Percentiles rank a stretch among this genome's conserved stretches.
Evolutionary conservation across 2,888 invertebrate species (phyloP).

Genomic region (Drosophila birchii): DNA sequence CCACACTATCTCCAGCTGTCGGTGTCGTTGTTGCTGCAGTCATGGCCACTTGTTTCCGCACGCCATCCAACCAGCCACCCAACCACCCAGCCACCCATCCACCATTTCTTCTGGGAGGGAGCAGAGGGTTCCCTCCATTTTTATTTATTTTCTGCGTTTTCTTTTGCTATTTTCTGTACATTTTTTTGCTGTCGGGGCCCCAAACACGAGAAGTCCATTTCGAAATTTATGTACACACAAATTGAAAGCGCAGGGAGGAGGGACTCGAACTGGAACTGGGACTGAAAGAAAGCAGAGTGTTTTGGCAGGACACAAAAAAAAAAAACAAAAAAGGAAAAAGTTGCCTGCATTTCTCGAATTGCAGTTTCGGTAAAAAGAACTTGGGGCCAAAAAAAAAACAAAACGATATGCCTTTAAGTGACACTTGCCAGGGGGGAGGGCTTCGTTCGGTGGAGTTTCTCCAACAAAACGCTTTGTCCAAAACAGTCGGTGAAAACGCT

Average conservation of each 20-base stretch:
- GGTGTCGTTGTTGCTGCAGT: slow-evolving; percentile 36
- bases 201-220: slow-evolving; percentile 79
- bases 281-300: slow-evolving; percentile 41
- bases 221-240: slow-evolving; percentile 79
- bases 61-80: slow-evolving; percentile 17
- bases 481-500: slow-evolving; percentile 37
- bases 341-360: slow-evolving; percentile 65
- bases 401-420: slow-evolving; percentile 57
- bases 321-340: slow-evolving; percentile 18
- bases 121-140: slow-evolving; percentile 28
- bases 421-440: slow-evolving; percentile 53
- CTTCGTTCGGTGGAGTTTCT: slow-evolving; percentile 1
- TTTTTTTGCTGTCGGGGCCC: slow-evolving; percentile 48
- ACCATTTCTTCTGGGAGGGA: slow-evolving; percentile 45
- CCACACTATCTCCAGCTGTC: slow-evolving; percentile 55
- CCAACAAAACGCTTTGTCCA: slow-evolving; percentile 46
- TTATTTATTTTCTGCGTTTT: slow-evolving; percentile 35
- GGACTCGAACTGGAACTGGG: slow-evolving; percentile 13
- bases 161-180: slow-evolving; percentile 26
- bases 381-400: slow-evolving; percentile 30
- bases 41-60: slow-evolving; percentile 62
- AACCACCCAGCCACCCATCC: neutral
- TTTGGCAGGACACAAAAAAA: slow-evolving; percentile 31
- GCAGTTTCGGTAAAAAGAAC: slow-evolving; percentile 39
- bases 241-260: slow-evolving; percentile 64